A percentile compares a stretch with the other conserved stretches of the same genome.
phyloP scores from a whole-genome alignment of 2,797 vertebrate genomes.

The Sebastes cheni region DNA sequence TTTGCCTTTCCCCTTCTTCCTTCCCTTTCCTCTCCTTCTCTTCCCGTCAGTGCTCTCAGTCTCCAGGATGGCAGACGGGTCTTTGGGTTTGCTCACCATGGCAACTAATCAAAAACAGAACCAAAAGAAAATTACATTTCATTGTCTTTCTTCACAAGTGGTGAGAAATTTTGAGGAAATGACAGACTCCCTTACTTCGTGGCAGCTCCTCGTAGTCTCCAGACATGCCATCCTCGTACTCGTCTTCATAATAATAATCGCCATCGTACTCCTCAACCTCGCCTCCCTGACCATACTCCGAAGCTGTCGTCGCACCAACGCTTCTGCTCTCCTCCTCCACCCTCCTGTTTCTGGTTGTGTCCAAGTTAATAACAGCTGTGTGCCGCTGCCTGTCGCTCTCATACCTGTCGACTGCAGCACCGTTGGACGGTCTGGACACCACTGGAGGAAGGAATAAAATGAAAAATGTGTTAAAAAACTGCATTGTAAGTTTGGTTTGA shows the following conservation, averaged over 20 bases:
- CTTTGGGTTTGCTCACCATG: conserved; percentile 91
- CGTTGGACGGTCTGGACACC: conserved; percentile 59
- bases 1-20: conserved; percentile 88
- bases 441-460: conserved; percentile 55
- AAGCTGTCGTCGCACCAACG: conserved; percentile 22
- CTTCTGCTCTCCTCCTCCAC: conserved; percentile 55
- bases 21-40: conserved; percentile 78
- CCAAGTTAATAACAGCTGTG: conserved; percentile 78
- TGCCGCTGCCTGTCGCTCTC: conserved; percentile 74
- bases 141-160: neutral
- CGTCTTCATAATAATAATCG: conserved; percentile 67
- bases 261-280: conserved; percentile 41
- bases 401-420: conserved; percentile 80
- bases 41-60: conserved; percentile 68
- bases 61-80: conserved; percentile 75
- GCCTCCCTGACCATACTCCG: conserved; percentile 27
- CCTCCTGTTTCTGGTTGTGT: conserved; percentile 63
- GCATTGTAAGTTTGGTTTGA: neutral
- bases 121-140: neutral
- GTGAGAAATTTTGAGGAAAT: neutral
- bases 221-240: conserved; percentile 75
- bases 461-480: neutral
- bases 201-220: conserved; percentile 74
- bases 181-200: conserved; percentile 61
- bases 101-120: conserved; percentile 73